These are phyloP conservation scores for Cataglyphis altisquamis DNA, from an alignment of 2,888 invertebrate species.

Conservation along the genomic window DNA sequence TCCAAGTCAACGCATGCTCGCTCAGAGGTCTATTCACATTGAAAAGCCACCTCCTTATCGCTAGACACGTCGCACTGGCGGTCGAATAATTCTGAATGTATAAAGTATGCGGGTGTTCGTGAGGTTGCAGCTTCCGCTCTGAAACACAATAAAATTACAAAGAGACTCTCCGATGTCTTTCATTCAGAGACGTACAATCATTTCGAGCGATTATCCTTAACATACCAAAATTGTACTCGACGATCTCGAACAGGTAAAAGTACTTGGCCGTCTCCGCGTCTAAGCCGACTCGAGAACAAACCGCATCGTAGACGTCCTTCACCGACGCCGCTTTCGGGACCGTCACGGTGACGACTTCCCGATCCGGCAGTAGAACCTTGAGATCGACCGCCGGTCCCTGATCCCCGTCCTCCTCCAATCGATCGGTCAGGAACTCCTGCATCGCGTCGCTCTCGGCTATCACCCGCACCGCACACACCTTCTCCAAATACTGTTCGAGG, in stretches of 20 bases:
- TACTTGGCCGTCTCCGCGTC: conserved; percentile 94
- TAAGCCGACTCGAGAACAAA: conserved; percentile 94
- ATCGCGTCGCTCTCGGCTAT: conserved; percentile 99
- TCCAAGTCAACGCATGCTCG: conserved; percentile 92
- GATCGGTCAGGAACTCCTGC: conserved; percentile 98
- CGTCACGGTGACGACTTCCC: conserved; percentile 95
- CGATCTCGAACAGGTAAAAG: conserved; percentile 98
- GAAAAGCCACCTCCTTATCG: conserved; percentile 96
- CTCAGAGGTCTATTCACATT: conserved; percentile 90
- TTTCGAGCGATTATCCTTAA: not conserved
- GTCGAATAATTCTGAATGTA: conserved; percentile 99
- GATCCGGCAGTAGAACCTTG: conserved; percentile 96
- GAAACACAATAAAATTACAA: conserved; percentile 76
- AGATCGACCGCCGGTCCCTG: conserved; percentile 91
- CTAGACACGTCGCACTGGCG: conserved; percentile 97
- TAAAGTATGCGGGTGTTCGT: conserved; percentile 98
- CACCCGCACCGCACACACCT: conserved; percentile 98
- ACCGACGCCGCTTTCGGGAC: conserved; percentile 96
- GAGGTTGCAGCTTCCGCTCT: conserved; percentile 97
- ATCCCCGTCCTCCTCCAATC: conserved; percentile 93
- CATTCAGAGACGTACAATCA: not conserved
- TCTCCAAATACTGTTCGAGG: conserved; percentile 98
- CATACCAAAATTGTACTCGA: conserved; percentile 97
- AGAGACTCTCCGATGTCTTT: not conserved
- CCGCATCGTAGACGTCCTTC: conserved; percentile 95